Conservation (phyloP, 2,797 vertebrate genomes). For the Pantherophis vulpinus region DNA sequence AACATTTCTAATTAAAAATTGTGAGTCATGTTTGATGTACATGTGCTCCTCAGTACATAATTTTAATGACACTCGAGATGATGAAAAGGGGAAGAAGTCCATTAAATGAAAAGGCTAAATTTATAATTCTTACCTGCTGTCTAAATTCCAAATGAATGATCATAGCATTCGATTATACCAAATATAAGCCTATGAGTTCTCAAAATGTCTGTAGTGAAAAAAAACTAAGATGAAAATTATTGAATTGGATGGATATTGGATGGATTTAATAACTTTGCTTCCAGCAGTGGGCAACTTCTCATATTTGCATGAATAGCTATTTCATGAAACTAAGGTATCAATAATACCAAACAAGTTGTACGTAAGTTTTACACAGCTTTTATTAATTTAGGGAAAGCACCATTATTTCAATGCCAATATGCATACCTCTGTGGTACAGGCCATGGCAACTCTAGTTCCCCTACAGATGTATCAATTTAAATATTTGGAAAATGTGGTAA, state of each 20-base stretch:
- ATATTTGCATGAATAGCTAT: neutral
- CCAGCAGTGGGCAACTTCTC: neutral
- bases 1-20: conserved; percentile 57
- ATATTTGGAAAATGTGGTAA: neutral
- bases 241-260: neutral
- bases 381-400: neutral
- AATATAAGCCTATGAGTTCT: neutral
- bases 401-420: neutral
- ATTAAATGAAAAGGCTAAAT: conserved; percentile 32
- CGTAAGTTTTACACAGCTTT: neutral
- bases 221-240: neutral
- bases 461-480: neutral
- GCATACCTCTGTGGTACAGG: neutral
- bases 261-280: neutral
- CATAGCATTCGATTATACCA: conserved; percentile 1
- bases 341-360: neutral
- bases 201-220: neutral
- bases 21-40: conserved; percentile 52
- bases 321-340: neutral
- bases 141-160: conserved; percentile 15
- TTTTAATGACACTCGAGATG: conserved; percentile 46
- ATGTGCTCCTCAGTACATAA: conserved; percentile 16
- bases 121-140: neutral
- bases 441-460: neutral
- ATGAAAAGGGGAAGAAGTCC: conserved; percentile 29